Evolutionary conservation across 2,113 vertebrate genomes (phyloP).

Genomic region (Halichoerus grypus): DNA sequence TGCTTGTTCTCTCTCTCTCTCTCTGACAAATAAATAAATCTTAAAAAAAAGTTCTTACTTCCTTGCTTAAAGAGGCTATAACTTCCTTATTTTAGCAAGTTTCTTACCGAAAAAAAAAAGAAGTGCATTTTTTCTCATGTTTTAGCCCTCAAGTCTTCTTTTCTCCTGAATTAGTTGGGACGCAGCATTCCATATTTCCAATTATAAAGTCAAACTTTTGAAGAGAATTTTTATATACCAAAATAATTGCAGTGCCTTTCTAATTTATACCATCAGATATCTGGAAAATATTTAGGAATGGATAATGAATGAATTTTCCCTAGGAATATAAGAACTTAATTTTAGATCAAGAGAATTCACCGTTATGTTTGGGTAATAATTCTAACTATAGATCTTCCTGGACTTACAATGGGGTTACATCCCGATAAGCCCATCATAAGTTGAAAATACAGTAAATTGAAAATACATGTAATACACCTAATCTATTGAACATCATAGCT

Average conservation of each 20-base stretch:
- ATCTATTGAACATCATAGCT: not conserved
- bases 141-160: not conserved
- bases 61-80: not conserved
- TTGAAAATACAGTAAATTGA: not conserved
- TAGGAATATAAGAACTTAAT: not conserved
- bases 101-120: not conserved
- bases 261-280: not conserved
- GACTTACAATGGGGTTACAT: not conserved
- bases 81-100: not conserved
- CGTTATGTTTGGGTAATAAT: not conserved
- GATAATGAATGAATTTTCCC: not conserved
- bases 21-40: too few relatives aligned
- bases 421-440: not conserved
- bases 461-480: not conserved
- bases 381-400: not conserved
- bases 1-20: too few relatives aligned
- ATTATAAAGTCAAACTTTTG: not conserved
- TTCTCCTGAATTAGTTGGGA: not conserved
- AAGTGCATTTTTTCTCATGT: not conserved
- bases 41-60: not conserved
- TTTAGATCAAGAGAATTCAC: not conserved
- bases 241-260: not conserved
- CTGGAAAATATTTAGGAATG: not conserved
- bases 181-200: not conserved
- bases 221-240: not conserved